Evolutionary conservation across 2,113 vertebrate genomes (phyloP), one percentile per base, ranked within the genome.

Genomic region (Coregonus clupeaformis): DNA sequence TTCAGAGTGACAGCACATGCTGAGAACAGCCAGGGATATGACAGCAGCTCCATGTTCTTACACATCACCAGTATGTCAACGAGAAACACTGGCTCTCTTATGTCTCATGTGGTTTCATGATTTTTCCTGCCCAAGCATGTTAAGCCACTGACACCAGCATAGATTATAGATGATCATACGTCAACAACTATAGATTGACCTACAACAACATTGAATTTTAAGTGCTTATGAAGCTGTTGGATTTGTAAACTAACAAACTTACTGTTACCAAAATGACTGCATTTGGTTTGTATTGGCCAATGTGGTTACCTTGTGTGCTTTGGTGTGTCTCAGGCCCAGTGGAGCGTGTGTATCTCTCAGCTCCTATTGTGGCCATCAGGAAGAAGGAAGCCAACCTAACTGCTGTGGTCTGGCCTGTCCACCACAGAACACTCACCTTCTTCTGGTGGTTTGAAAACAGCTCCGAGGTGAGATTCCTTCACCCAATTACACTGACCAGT

Each of bases 401-500:
- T 20, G 97, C 93, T 0, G 88, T 96, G 4, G 95, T 98, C 77
- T 98, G 95, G 96, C 97, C 97, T 27, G 95, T 91, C 77, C 94
- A 97, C 12, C 88, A 93, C 70, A 95, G 94, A 81, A 97, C 95
- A 0, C 86, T 97, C 30, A 96, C 95, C 73, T 98, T 96, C 81
- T 98, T 98, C 92, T 99, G 97, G 97, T 99, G 97, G 97, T 94
- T 99, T 76, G 95, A 95, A 73, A 98, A 98, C 86, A 97, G 90
- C 90, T 97, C 95, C 0, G 98, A 98, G 96, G 97, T 98, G 91
- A 32, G 87, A 7, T 25, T 72, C 62, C 6, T 36, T 67, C 47
- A 6, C 47, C 73, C 29, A 27, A 29, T 29, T 29, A 29, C 65
- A 57, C 69, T 60, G 59, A 16, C 36, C 9, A 12, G 11, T 57